These are phyloP conservation scores for Euleptes europaea DNA, from an alignment of 2,113 vertebrate species.

Conservation along the genomic window DNA sequence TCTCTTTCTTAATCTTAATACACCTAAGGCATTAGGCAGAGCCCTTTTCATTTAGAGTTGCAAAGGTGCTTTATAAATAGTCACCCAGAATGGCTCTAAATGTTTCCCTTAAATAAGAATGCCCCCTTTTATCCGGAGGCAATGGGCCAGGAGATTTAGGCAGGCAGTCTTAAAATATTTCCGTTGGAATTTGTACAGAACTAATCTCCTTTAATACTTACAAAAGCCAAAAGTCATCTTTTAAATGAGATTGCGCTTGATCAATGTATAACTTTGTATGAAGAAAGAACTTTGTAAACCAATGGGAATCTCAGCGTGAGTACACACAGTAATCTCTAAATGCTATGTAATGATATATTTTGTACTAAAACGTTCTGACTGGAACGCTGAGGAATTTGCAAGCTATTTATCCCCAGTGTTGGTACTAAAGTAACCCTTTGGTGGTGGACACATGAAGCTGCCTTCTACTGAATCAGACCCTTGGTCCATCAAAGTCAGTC, in stretches of 20 bases:
- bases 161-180: conserved; percentile 18
- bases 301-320: neutral
- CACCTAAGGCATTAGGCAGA: neutral
- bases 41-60: neutral
- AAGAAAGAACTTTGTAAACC: neutral
- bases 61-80: neutral
- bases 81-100: neutral
- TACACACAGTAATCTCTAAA: neutral
- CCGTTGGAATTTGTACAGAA: conserved; percentile 48
- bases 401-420: no score
- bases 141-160: conserved; percentile 13
- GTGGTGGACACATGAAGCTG: no score
- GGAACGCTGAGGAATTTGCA: neutral
- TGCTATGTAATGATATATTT: neutral
- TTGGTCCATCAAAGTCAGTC: no score
- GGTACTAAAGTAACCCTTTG: no score
- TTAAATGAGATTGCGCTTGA: conserved; percentile 25
- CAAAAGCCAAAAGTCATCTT: conserved; percentile 42
- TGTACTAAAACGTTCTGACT: neutral
- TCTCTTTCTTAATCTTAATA: neutral
- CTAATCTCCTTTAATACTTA: conserved; percentile 6
- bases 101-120: neutral
- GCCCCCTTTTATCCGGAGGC: neutral
- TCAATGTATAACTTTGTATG: neutral
- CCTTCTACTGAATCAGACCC: no score